Evolutionary conservation across 2,888 invertebrate genomes (phyloP).

Genomic region (Dichetophora obliterata): DNA sequence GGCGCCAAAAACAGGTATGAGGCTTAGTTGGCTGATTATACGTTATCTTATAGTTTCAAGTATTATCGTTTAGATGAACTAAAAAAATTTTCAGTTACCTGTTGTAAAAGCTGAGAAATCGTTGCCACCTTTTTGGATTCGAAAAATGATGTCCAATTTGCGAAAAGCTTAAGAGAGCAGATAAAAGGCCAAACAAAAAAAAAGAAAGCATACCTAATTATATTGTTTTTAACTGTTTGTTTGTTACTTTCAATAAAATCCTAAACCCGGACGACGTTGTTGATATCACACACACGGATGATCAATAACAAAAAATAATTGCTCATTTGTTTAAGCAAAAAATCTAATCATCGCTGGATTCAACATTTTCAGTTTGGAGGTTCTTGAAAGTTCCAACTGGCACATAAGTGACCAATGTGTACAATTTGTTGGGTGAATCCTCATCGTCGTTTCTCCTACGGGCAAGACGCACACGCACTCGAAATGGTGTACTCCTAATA

Average conservation of each 20-base stretch:
- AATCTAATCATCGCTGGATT: slow-evolving; percentile 87
- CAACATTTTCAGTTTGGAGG: slow-evolving; percentile 93
- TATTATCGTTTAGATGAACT: too few relatives aligned
- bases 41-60: too few relatives aligned
- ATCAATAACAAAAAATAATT: slow-evolving; percentile 16
- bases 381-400: slow-evolving; percentile 95
- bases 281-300: slow-evolving; percentile 11
- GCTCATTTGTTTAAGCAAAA: slow-evolving; percentile 1
- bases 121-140: too few relatives aligned
- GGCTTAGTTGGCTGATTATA: too few relatives aligned
- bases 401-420: slow-evolving; percentile 97
- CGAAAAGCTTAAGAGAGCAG: too few relatives aligned
- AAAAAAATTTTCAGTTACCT: too few relatives aligned
- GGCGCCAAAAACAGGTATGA: too few relatives aligned
- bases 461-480: slow-evolving; percentile 95
- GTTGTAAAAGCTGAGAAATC: too few relatives aligned
- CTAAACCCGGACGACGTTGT: slow-evolving; percentile 44
- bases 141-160: too few relatives aligned
- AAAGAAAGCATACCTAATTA: too few relatives aligned
- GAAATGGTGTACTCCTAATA: slow-evolving; percentile 98
- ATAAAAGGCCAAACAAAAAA: too few relatives aligned
- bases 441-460: slow-evolving; percentile 99
- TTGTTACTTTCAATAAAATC: slow-evolving; percentile 48
- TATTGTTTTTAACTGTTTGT: slow-evolving; percentile 47
- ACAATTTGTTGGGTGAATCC: slow-evolving; percentile 97